Percentiles rank a stretch among this genome's conserved stretches.
Evolutionary conservation across 2,888 invertebrate genomes (phyloP).

Genomic region (Drosophila bunnanda): DNA sequence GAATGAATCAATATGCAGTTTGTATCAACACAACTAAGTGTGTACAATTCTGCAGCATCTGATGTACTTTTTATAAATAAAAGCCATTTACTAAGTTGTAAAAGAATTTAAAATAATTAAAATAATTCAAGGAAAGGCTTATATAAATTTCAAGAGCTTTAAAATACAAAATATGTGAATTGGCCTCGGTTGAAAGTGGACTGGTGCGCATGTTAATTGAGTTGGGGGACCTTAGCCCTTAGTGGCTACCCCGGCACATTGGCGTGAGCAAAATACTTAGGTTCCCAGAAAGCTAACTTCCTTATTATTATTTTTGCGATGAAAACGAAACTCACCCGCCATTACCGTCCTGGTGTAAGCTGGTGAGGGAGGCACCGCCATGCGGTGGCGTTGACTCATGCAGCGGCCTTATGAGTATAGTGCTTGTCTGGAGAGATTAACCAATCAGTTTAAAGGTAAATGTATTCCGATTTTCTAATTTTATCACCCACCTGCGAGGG

Average conservation of each 20-base stretch:
- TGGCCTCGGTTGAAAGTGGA: not conserved
- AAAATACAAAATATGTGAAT: constrained; percentile 6
- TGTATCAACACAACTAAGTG: not conserved
- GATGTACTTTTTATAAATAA: not conserved
- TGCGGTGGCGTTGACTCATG: constrained; percentile 83
- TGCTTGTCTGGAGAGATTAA: constrained; percentile 79
- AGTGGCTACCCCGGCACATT: constrained; percentile 34
- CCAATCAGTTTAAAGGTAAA: not conserved
- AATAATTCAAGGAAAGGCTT: not conserved
- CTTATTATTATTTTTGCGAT: constrained; percentile 16
- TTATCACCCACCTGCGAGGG: constrained; percentile 82
- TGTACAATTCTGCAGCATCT: not conserved
- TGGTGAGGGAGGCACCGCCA: constrained; percentile 82
- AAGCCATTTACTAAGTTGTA: not conserved
- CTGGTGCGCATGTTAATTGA: constrained; percentile 18
- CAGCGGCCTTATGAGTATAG: constrained; percentile 83
- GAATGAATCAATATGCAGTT: not conserved
- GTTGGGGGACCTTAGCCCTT: constrained; percentile 6
- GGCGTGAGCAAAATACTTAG: constrained; percentile 55
- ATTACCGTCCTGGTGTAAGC: constrained; percentile 79
- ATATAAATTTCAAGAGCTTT: not conserved
- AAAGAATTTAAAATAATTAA: not conserved
- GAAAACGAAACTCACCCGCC: constrained; percentile 63
- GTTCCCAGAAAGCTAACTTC: not conserved
- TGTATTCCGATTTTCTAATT: not conserved